These are phyloP conservation scores for Lasioglossum malachurum DNA, from an alignment of 2,888 invertebrate species.

Conservation along the genomic window DNA sequence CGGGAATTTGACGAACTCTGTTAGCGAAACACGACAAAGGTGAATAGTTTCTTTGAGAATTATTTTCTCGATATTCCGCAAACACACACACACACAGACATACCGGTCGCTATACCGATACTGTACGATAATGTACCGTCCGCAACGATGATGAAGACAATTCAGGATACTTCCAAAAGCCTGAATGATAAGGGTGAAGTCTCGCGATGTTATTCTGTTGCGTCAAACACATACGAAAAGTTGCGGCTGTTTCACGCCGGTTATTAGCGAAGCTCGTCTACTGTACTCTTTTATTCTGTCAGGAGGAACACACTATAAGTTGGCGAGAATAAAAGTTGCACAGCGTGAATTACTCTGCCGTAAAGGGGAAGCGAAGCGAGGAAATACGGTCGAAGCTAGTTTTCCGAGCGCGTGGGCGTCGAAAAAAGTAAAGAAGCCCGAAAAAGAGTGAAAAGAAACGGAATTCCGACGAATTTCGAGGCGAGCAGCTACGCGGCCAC, in stretches of 20 bases:
- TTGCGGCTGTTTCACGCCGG: not conserved
- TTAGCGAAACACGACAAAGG: no score
- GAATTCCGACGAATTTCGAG: conserved; percentile 42
- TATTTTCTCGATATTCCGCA: not conserved
- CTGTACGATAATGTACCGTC: not conserved
- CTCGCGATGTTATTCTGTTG: not conserved
- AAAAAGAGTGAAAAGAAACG: conserved; percentile 23
- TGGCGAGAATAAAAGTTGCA: not conserved
- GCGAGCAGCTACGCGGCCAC: conserved; percentile 20
- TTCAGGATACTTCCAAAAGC: not conserved
- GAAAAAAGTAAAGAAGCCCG: conserved; percentile 10
- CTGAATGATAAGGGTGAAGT: not conserved
- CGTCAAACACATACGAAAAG: not conserved
- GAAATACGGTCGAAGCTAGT: conserved; percentile 38
- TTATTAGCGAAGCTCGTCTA: not conserved
- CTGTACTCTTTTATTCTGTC: not conserved
- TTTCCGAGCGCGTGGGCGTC: conserved; percentile 42
- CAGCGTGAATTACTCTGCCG: not conserved
- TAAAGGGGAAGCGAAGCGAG: not conserved
- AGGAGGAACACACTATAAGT: not conserved
- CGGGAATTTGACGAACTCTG: not conserved
- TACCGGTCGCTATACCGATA: not conserved
- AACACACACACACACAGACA: no score
- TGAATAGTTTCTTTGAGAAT: not conserved
- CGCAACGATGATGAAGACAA: not conserved